phyloP scores from a whole-genome alignment of 2,113 vertebrate species.

The Brachypteracias leptosomus region DNA sequence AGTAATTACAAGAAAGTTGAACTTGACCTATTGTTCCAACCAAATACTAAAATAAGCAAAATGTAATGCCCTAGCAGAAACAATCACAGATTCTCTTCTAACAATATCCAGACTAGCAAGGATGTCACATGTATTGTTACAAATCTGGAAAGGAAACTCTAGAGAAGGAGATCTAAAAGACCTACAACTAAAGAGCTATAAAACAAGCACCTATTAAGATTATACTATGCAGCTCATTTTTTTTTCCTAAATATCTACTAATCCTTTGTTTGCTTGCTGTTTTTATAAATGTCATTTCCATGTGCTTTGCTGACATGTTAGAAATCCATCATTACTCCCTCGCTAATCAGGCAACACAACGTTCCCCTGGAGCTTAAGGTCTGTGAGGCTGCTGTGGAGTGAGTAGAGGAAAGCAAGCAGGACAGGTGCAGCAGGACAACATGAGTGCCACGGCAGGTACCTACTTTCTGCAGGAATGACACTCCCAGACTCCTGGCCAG shows the following conservation, averaged over 20 bases:
- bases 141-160: not conserved
- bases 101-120: not conserved
- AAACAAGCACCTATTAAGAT: not conserved
- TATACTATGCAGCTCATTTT: not conserved
- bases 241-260: not conserved
- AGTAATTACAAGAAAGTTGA: not conserved
- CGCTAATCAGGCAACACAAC: fast-evolving
- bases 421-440: not conserved
- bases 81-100: not conserved
- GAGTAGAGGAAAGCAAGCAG: not conserved
- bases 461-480: slow-evolving; percentile 92
- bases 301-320: not conserved
- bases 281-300: not conserved
- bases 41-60: not conserved
- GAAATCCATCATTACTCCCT: not conserved
- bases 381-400: not conserved
- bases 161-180: not conserved
- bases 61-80: not conserved
- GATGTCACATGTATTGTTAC: not conserved
- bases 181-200: not conserved
- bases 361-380: not conserved
- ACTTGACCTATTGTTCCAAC: not conserved
- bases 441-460: slow-evolving; percentile 32
- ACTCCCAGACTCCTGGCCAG: slow-evolving; percentile 81
- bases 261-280: not conserved